phyloP scores from a whole-genome alignment of 2,113 vertebrate species.

The Manacus vitellinus region DNA sequence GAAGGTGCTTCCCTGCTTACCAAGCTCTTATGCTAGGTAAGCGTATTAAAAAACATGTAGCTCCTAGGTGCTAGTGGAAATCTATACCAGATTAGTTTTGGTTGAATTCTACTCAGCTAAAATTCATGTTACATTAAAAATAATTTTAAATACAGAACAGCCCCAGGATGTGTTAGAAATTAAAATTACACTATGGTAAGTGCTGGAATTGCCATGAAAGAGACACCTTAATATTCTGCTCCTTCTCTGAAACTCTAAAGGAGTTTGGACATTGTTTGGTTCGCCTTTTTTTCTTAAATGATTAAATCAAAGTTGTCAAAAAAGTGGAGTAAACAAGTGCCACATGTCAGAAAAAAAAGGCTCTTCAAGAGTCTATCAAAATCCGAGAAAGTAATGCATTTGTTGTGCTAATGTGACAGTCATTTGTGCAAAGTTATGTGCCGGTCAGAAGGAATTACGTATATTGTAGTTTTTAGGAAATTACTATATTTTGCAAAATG shows the following conservation, averaged over 20 bases:
- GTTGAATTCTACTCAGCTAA: not conserved
- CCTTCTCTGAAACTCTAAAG: not conserved
- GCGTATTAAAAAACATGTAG: not conserved
- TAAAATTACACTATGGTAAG: not conserved
- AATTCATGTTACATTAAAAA: not conserved
- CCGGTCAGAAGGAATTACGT: not conserved
- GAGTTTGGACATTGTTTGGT: not conserved
- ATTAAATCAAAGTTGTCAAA: not conserved
- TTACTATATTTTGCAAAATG: not conserved
- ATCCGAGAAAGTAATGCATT: not conserved
- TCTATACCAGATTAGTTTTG: not conserved
- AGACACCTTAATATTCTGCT: not conserved
- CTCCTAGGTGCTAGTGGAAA: not conserved
- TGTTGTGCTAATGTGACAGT: not conserved
- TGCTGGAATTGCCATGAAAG: not conserved
- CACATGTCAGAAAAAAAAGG: not conserved
- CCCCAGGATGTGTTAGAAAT: not conserved
- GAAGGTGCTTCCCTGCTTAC: not conserved
- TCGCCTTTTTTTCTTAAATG: not conserved
- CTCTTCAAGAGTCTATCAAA: not conserved
- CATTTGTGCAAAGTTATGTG: not conserved
- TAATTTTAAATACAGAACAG: not conserved
- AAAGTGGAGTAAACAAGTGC: not conserved
- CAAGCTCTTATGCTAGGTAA: not conserved
- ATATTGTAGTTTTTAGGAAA: not conserved